Conservation (phyloP, 2,888 invertebrate genomes). For the Drosophila putrida region DNA sequence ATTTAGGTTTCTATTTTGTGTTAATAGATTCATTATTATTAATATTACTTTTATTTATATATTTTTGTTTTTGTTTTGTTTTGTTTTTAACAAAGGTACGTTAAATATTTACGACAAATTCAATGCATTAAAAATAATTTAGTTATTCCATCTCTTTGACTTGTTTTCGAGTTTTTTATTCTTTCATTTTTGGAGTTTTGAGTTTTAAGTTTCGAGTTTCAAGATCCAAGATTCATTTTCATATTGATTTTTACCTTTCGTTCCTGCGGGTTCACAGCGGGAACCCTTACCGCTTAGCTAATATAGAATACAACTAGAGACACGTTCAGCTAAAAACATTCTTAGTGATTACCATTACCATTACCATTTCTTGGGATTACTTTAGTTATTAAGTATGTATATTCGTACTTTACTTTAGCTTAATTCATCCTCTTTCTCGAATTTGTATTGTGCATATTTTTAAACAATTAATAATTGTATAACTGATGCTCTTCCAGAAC, state of each 20-base stretch:
- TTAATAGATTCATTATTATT: conserved; percentile 62
- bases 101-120: conserved; percentile 80
- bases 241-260: conserved; percentile 52
- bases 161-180: conserved; percentile 22
- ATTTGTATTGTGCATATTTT: conserved; percentile 50
- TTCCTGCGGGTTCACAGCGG: conserved; percentile 56
- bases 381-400: conserved; percentile 29
- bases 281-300: conserved; percentile 67
- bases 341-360: conserved; percentile 66
- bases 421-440: conserved; percentile 28
- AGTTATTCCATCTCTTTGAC: conserved; percentile 45
- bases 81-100: conserved; percentile 81
- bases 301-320: conserved; percentile 69
- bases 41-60: conserved; percentile 31
- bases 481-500: conserved; percentile 19
- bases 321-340: conserved; percentile 77
- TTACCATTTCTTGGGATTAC: conserved; percentile 38
- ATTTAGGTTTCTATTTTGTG: conserved; percentile 54
- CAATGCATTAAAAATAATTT: conserved; percentile 78
- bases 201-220: conserved; percentile 23
- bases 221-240: conserved; percentile 35
- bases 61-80: conserved; percentile 49
- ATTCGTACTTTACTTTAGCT: conserved; percentile 34
- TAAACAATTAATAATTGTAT: conserved; percentile 22
- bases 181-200: conserved; percentile 16